Evolutionary conservation across 2,113 vertebrate genomes (phyloP).

Genomic region (Notarius lentiginosus): DNA sequence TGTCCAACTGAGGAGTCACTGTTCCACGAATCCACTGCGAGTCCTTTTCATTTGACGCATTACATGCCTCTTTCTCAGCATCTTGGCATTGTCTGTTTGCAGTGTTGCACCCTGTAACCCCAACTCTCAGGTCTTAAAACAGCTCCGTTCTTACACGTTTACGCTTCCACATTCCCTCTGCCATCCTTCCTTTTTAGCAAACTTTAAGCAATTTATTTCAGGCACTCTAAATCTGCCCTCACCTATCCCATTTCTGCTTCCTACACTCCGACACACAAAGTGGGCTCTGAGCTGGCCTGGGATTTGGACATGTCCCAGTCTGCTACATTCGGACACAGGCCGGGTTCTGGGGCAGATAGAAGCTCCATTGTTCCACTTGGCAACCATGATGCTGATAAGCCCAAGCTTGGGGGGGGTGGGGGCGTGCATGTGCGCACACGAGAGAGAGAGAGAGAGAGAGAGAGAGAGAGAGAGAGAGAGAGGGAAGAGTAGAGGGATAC

Average conservation of each 20-base stretch:
- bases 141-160: slow-evolving; percentile 23
- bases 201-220: slow-evolving; percentile 18
- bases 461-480: slow-evolving; percentile 27
- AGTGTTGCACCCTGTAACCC: slow-evolving; percentile 41
- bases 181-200: background rate
- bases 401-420: slow-evolving; percentile 57
- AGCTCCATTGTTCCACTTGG: slow-evolving; percentile 70
- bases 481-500: slow-evolving; percentile 35
- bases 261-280: slow-evolving; percentile 59
- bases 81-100: slow-evolving; percentile 16
- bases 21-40: slow-evolving; percentile 33
- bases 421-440: slow-evolving; percentile 45
- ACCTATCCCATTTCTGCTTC: background rate
- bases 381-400: slow-evolving; percentile 70
- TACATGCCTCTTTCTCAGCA: slow-evolving; percentile 34
- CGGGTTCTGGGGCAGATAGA: slow-evolving; percentile 70
- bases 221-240: background rate
- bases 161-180: background rate
- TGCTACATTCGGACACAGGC: slow-evolving; percentile 77
- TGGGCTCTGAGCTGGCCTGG: slow-evolving; percentile 62
- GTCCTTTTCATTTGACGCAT: slow-evolving; percentile 46
- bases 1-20: slow-evolving; percentile 34
- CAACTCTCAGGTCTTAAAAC: slow-evolving; percentile 16
- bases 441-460: slow-evolving; percentile 23
- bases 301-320: slow-evolving; percentile 56